Percentiles rank a stretch among this genome's conserved stretches.
phyloP scores from a whole-genome alignment of 2,113 vertebrate species.

The Alethe diademata region DNA sequence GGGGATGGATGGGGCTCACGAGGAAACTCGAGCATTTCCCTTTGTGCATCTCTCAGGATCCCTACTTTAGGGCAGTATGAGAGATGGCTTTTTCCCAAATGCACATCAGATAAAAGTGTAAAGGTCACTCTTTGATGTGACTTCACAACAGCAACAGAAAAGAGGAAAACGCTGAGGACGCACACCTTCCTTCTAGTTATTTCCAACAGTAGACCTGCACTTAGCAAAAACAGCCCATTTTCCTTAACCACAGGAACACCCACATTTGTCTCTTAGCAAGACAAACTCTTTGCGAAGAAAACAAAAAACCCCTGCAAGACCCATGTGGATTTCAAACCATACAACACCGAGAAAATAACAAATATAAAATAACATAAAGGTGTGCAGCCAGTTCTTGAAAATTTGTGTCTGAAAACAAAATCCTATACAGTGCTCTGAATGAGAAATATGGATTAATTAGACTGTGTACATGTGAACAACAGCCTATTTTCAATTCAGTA shows the following conservation, averaged over 20 bases:
- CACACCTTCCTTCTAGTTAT: background rate
- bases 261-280: background rate
- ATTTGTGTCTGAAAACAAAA: background rate
- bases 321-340: background rate
- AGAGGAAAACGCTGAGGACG: background rate
- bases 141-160: background rate
- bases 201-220: background rate
- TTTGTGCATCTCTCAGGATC: background rate
- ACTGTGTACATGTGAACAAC: background rate
- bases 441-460: background rate
- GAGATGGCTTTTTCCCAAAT: background rate
- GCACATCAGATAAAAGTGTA: constrained; percentile 7
- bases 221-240: background rate
- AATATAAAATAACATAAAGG: background rate
- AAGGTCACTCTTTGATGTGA: constrained; percentile 22
- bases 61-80: background rate
- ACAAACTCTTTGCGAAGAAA: background rate
- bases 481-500: background rate
- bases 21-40: background rate
- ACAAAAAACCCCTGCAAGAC: background rate
- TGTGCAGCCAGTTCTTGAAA: background rate
- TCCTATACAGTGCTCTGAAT: accelerated
- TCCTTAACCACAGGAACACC: background rate
- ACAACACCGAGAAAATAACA: background rate
- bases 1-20: background rate